phyloP scores from a whole-genome alignment of 2,888 invertebrate genomes.

The Hermaeophaga mercurialis region DNA sequence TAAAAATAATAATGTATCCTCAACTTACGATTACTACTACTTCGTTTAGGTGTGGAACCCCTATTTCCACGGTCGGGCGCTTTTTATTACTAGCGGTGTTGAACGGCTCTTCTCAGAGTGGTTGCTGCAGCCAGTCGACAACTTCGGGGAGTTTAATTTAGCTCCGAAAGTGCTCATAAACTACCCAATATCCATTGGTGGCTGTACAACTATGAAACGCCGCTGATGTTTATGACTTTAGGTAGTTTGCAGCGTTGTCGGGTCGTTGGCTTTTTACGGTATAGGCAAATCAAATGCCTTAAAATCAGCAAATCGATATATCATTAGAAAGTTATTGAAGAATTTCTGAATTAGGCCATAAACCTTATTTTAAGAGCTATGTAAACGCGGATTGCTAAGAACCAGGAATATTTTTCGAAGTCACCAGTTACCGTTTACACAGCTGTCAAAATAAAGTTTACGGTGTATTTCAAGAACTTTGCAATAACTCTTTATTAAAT shows the following conservation, averaged over 20 bases:
- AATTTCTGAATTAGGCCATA: no score
- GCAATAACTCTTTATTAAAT: no score
- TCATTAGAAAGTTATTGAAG: no score
- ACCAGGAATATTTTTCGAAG: no score
- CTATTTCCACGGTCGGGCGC: constrained; percentile 22
- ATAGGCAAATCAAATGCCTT: no score
- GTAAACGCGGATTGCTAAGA: no score
- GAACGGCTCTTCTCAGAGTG: constrained; percentile 27
- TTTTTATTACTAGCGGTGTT: constrained; percentile 35
- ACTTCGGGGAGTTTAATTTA: constrained; percentile 13
- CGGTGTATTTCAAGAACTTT: no score
- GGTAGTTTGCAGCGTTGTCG: constrained; percentile 15
- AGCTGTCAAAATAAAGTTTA: no score
- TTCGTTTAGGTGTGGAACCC: constrained; percentile 10
- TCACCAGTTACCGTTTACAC: no score
- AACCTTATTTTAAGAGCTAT: no score
- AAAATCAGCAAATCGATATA: no score
- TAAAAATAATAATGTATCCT: constrained; percentile 20
- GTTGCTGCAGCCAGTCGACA: constrained; percentile 14
- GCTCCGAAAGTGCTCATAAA: constrained; percentile 34
- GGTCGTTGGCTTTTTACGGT: background rate
- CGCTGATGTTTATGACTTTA: constrained; percentile 28
- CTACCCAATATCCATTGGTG: constrained; percentile 23
- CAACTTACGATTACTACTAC: constrained; percentile 11
- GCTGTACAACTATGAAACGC: constrained; percentile 21